These are phyloP conservation scores for Manis javanica DNA, from an alignment of 2,797 vertebrate species.

Conservation along the genomic window DNA sequence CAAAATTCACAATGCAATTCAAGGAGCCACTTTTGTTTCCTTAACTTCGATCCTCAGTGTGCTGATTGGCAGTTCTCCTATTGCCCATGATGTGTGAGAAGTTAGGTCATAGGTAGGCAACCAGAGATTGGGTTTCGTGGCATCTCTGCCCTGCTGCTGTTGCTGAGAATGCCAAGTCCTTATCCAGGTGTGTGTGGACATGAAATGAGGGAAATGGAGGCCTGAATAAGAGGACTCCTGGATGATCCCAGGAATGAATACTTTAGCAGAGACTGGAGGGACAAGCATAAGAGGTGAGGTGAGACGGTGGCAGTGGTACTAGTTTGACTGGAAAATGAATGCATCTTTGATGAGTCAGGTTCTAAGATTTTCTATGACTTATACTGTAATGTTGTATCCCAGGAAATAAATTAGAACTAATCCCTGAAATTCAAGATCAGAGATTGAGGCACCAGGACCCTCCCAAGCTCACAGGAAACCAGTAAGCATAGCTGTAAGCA, in stretches of 20 bases:
- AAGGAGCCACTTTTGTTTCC: slow-evolving; percentile 29
- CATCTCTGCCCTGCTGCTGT: neutral
- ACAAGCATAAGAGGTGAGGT: neutral
- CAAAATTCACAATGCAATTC: neutral
- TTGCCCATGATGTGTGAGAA: neutral
- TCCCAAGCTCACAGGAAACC: neutral
- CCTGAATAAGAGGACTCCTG: neutral
- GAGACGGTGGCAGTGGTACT: neutral
- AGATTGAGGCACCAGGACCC: neutral
- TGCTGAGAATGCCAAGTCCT: neutral
- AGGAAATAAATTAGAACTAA: slow-evolving; percentile 41
- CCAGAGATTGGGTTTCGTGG: neutral
- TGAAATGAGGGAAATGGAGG: neutral
- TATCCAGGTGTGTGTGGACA: neutral
- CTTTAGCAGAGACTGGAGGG: neutral
- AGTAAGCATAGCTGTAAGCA: neutral
- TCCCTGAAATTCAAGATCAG: neutral
- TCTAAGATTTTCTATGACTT: slow-evolving; percentile 42
- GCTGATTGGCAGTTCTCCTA: neutral
- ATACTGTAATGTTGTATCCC: neutral
- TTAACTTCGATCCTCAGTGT: neutral
- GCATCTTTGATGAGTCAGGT: slow-evolving; percentile 16
- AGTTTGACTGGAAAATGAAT: slow-evolving; percentile 13
- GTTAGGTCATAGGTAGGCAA: neutral
- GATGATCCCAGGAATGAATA: neutral